Conservation (phyloP, 1,140 invertebrate genomes). For the Pectinophora gossypiella region DNA sequence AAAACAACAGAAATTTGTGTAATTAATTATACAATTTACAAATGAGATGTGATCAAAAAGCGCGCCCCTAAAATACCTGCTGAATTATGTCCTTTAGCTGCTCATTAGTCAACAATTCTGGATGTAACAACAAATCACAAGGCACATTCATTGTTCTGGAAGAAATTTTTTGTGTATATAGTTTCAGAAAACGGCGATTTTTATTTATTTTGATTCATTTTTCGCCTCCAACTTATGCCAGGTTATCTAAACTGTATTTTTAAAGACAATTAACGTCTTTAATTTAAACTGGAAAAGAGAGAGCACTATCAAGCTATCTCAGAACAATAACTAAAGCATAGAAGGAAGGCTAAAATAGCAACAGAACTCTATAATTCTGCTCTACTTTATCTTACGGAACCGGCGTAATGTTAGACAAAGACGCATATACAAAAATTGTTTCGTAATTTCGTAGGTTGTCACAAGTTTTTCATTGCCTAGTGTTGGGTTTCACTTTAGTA, state of each 20-base stretch:
- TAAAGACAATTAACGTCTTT: too few species aligned
- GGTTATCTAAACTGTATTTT: neutral
- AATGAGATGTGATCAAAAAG: neutral
- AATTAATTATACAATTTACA: neutral
- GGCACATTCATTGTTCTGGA: slow-evolving; percentile 36
- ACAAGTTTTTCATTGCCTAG: too few species aligned
- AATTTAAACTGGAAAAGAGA: too few species aligned
- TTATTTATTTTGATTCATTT: neutral
- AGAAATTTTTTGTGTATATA: neutral
- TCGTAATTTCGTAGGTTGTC: too few species aligned
- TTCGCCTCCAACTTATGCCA: neutral
- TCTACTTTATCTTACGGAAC: too few species aligned
- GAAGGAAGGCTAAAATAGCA: too few species aligned
- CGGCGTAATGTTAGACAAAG: too few species aligned
- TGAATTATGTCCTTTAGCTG: slow-evolving; percentile 52
- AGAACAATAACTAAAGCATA: too few species aligned
- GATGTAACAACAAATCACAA: slow-evolving; percentile 59
- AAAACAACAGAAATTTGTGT: slow-evolving; percentile 23
- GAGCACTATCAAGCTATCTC: too few species aligned
- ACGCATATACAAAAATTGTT: too few species aligned
- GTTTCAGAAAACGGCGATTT: neutral
- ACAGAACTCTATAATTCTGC: too few species aligned
- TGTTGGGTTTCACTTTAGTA: too few species aligned
- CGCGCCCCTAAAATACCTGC: slow-evolving; percentile 35
- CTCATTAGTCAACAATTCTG: slow-evolving; percentile 53